phyloP scores from a whole-genome alignment of 2,113 vertebrate genomes.

The Gobius niger region DNA sequence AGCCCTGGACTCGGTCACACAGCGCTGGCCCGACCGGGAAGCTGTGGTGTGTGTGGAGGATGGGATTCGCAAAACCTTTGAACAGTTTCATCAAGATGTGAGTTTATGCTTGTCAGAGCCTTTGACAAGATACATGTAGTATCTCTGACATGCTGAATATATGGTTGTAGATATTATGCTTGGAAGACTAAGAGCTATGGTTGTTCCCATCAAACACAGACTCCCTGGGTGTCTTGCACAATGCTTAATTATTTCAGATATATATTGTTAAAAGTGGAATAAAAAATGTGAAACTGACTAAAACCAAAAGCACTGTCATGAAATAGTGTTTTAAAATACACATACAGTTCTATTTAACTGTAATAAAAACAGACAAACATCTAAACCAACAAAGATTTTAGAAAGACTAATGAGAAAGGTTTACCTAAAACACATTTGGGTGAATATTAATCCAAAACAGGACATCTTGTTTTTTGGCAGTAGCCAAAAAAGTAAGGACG shows the following conservation, averaged over 20 bases:
- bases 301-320: too few relatives aligned
- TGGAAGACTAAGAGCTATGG: neutral
- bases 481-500: too few relatives aligned
- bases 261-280: too few relatives aligned
- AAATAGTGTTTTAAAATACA: too few relatives aligned
- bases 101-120: conserved; percentile 27
- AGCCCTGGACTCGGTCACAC: conserved; percentile 72
- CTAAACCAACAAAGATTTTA: too few relatives aligned
- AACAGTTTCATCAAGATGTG: conserved; percentile 85
- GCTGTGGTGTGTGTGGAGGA: conserved; percentile 81
- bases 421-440: too few relatives aligned
- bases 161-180: neutral
- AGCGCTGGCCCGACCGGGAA: conserved; percentile 78
- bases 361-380: too few relatives aligned
- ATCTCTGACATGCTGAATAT: neutral
- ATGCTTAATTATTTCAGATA: neutral
- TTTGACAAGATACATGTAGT: neutral
- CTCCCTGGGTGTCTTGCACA: neutral
- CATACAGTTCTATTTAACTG: too few relatives aligned
- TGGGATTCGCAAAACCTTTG: conserved; percentile 82
- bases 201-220: neutral
- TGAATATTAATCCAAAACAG: too few relatives aligned
- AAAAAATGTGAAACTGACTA: too few relatives aligned
- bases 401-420: too few relatives aligned
- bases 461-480: too few relatives aligned